Evolutionary conservation across 2,888 invertebrate genomes (phyloP).

Genomic region (Rhamphomyia laevipes): DNA sequence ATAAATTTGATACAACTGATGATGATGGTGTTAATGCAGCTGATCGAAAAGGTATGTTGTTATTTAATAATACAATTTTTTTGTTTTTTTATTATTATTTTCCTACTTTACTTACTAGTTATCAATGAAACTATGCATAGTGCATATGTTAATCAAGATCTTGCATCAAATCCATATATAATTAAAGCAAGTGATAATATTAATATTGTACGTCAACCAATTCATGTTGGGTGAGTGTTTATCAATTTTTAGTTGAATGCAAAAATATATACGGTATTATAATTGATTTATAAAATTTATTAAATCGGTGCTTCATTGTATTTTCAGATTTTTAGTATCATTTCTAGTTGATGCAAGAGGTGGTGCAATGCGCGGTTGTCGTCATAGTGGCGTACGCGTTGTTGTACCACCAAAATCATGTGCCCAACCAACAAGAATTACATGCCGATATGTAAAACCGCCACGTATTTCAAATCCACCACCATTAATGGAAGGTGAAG

Average conservation of each 20-base stretch:
- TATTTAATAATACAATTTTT: background rate
- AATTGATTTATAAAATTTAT: background rate
- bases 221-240: slow-evolving; percentile 47
- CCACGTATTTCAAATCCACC: slow-evolving; percentile 64
- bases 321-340: slow-evolving; percentile 83
- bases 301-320: background rate
- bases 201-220: slow-evolving; percentile 49
- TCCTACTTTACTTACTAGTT: slow-evolving; percentile 13
- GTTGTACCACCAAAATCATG: slow-evolving; percentile 95
- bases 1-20: slow-evolving; percentile 54
- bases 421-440: slow-evolving; percentile 89
- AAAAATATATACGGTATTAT: slow-evolving; percentile 16
- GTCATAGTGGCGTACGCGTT: slow-evolving; percentile 92
- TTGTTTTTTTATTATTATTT: slow-evolving; percentile 11
- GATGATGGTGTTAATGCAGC: slow-evolving; percentile 32
- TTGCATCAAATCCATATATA: slow-evolving; percentile 29
- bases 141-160: slow-evolving; percentile 17
- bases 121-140: slow-evolving; percentile 16
- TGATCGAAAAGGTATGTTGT: slow-evolving; percentile 10
- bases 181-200: slow-evolving; percentile 43
- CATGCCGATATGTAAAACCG: slow-evolving; percentile 79
- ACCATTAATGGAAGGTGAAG: slow-evolving; percentile 96
- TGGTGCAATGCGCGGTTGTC: slow-evolving; percentile 96
- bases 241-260: background rate
- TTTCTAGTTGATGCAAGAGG: slow-evolving; percentile 99